Percentiles rank a stretch among this genome's conserved stretches.
phyloP scores from a whole-genome alignment of 2,888 invertebrate genomes.

The Acanthosepion pharaonis region DNA sequence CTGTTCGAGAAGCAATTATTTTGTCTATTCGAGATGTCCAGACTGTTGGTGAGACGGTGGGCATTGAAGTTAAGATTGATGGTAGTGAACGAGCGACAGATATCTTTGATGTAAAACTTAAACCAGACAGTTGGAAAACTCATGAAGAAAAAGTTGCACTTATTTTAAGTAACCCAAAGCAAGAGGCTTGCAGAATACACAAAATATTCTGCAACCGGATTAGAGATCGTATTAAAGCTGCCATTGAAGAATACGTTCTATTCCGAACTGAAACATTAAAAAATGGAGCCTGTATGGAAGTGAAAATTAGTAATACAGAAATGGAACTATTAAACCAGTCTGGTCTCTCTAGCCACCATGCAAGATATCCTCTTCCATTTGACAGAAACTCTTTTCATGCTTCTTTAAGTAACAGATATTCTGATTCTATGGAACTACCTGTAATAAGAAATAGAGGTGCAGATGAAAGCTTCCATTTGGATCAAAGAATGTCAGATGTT shows the following conservation, averaged over 20 bases:
- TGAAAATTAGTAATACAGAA: neutral
- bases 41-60: conserved; percentile 52
- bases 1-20: conserved; percentile 67
- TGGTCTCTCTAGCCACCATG: neutral
- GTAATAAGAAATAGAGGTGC: neutral
- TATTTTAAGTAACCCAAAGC: conserved; percentile 51
- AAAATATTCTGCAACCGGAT: conserved; percentile 52
- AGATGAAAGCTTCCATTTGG: neutral
- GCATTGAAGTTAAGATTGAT: conserved; percentile 50
- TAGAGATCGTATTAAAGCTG: conserved; percentile 50
- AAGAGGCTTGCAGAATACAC: conserved; percentile 49
- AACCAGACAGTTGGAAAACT: conserved; percentile 65
- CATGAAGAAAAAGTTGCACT: conserved; percentile 62
- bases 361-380: neutral
- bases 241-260: conserved; percentile 48
- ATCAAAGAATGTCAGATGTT: neutral
- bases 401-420: neutral
- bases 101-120: conserved; percentile 53
- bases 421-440: neutral
- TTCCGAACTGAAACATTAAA: conserved; percentile 43
- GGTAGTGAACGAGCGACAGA: conserved; percentile 55
- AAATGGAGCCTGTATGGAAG: neutral
- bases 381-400: neutral
- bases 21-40: conserved; percentile 52
- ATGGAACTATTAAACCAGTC: conserved; percentile 2